Conservation (phyloP, 2,888 invertebrate species). For the Boloria selene region DNA sequence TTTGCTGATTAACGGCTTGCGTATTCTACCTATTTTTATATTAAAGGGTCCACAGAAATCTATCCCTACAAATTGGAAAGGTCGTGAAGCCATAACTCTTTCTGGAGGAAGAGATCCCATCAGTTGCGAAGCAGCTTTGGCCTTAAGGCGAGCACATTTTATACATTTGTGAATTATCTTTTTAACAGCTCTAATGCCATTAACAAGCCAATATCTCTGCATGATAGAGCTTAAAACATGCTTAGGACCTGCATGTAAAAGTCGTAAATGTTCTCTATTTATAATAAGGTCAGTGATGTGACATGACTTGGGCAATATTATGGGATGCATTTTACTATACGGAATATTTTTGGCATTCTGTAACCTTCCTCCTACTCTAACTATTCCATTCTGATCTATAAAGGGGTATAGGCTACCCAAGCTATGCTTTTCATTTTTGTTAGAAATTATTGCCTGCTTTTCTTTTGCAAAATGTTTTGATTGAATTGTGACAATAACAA, state of each 20-base stretch:
- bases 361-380: slow-evolving; percentile 24
- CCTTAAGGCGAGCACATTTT: neutral
- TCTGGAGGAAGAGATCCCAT: neutral
- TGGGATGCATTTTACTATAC: slow-evolving; percentile 11
- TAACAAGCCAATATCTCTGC: slow-evolving; percentile 18
- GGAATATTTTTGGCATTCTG: slow-evolving; percentile 13
- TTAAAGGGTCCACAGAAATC: slow-evolving; percentile 33
- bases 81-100: neutral
- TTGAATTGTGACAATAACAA: no score
- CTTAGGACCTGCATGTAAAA: slow-evolving; percentile 24
- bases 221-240: slow-evolving; percentile 8
- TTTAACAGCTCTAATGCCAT: no score
- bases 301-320: slow-evolving; percentile 15
- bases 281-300: neutral
- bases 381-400: slow-evolving; percentile 3
- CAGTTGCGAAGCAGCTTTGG: slow-evolving; percentile 16
- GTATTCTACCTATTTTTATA: slow-evolving; percentile 26
- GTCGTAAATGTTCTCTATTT: slow-evolving; percentile 13
- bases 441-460: no score
- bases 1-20: slow-evolving; percentile 27
- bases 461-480: no score
- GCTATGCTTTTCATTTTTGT: no score
- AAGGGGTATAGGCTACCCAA: slow-evolving; percentile 8
- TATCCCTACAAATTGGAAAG: slow-evolving; percentile 21
- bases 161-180: no score